Evolutionary conservation across 2,888 invertebrate genomes (phyloP).

Genomic region (Julus scandinavius): DNA sequence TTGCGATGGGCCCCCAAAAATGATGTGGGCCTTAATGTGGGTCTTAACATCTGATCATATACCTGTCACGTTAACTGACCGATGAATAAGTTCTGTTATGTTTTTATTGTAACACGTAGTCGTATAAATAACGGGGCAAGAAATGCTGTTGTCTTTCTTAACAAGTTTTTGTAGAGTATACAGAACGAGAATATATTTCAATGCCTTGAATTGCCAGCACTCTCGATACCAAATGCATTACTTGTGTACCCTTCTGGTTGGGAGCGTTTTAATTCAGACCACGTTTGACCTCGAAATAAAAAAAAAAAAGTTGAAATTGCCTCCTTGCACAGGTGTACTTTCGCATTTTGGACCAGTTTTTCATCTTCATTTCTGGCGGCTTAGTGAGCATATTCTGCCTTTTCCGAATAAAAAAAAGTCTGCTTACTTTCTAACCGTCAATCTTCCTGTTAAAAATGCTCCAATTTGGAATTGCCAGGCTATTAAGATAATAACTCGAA

Average conservation of each 20-base stretch:
- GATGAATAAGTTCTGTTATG: background rate
- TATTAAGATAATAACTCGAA: conserved; percentile 17
- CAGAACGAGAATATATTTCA: background rate
- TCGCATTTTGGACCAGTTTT: background rate
- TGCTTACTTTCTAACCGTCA: conserved; percentile 11
- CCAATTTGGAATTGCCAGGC: background rate
- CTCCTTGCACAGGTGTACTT: conserved; percentile 19
- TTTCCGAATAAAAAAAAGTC: background rate
- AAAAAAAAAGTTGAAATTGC: conserved; percentile 7
- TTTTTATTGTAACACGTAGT: background rate
- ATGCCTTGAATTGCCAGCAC: background rate
- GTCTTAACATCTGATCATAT: background rate
- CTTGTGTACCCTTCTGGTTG: background rate
- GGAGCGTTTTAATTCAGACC: background rate
- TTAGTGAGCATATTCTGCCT: background rate
- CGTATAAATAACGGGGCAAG: background rate
- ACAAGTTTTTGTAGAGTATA: background rate
- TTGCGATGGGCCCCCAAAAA: background rate
- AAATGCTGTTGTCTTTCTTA: background rate
- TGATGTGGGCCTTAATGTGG: conserved; percentile 16
- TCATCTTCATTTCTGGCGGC: background rate
- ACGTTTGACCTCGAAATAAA: conserved; percentile 39
- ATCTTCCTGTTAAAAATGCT: conserved; percentile 16
- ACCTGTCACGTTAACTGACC: background rate
- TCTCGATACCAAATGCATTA: background rate